Conservation (phyloP, 2,113 vertebrate genomes). For the Hippocampus mohnikei region DNA sequence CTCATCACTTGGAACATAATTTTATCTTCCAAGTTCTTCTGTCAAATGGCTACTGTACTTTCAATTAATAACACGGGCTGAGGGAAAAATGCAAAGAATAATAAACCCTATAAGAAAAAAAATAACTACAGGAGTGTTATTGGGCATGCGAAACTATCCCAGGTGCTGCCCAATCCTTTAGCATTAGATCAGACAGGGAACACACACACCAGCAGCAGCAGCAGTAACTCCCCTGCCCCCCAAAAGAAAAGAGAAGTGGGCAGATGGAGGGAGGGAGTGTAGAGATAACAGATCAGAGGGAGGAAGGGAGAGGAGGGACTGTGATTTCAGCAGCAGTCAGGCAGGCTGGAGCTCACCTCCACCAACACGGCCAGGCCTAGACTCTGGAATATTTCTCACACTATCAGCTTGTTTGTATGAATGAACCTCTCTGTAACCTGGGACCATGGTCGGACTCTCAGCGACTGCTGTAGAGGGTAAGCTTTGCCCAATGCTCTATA, state of each 20-base stretch:
- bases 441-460: conserved; percentile 66
- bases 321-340: conserved; percentile 46
- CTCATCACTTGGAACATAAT: neutral
- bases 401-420: conserved; percentile 30
- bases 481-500: conserved; percentile 14
- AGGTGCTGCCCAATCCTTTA: conserved; percentile 61
- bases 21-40: neutral
- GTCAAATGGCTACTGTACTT: neutral
- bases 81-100: conserved; percentile 34
- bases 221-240: conserved; percentile 17
- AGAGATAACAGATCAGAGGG: conserved; percentile 64
- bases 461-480: conserved; percentile 58
- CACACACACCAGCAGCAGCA: neutral
- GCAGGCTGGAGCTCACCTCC: conserved; percentile 29
- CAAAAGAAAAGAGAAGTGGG: conserved; percentile 44
- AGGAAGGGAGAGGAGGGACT: conserved; percentile 59
- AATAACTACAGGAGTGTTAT: conserved; percentile 31
- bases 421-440: conserved; percentile 15
- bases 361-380: conserved; percentile 27
- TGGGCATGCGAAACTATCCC: conserved; percentile 62
- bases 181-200: conserved; percentile 59
- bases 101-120: conserved; percentile 7
- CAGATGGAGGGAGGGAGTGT: conserved; percentile 37
- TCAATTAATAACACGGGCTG: neutral
- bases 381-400: conserved; percentile 33